phyloP scores from a whole-genome alignment of 2,888 invertebrate genomes.

The Hyppa rectilinea region DNA sequence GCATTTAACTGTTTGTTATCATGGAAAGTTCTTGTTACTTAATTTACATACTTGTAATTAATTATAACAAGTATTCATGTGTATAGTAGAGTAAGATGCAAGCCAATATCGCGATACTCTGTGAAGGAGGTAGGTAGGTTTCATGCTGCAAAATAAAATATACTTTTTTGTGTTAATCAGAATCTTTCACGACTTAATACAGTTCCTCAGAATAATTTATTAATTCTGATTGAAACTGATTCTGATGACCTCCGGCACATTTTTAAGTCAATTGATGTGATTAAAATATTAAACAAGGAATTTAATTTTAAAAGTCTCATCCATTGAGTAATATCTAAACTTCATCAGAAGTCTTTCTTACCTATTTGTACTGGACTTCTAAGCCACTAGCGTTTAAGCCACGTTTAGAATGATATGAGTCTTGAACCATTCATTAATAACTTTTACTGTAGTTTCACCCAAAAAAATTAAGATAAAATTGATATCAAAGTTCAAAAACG shows the following conservation, averaged over 20 bases:
- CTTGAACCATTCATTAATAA: background rate
- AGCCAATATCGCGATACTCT: background rate
- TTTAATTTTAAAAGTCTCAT: background rate
- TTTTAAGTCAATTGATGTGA: background rate
- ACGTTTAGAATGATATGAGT: background rate
- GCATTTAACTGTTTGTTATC: constrained; percentile 16
- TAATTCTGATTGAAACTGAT: too few species aligned
- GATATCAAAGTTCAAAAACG: background rate
- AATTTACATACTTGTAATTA: constrained; percentile 12
- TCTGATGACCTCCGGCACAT: background rate
- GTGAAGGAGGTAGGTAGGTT: background rate
- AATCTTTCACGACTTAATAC: background rate
- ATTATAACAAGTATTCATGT: constrained; percentile 11
- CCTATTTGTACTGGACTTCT: background rate
- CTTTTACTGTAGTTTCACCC: background rate
- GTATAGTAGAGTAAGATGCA: background rate
- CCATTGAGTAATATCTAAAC: background rate
- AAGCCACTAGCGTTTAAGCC: background rate
- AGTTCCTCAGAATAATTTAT: background rate
- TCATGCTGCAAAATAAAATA: background rate
- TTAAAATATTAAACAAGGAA: background rate
- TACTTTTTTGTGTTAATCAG: background rate
- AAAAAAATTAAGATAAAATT: background rate
- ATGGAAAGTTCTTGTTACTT: constrained; percentile 22
- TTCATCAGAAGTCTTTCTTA: background rate